A percentile compares a stretch with the other conserved stretches of the same genome.
These are phyloP conservation scores for Entomobrya proxima DNA, from an alignment of 2,888 invertebrate genomes.

Conservation along the genomic window DNA sequence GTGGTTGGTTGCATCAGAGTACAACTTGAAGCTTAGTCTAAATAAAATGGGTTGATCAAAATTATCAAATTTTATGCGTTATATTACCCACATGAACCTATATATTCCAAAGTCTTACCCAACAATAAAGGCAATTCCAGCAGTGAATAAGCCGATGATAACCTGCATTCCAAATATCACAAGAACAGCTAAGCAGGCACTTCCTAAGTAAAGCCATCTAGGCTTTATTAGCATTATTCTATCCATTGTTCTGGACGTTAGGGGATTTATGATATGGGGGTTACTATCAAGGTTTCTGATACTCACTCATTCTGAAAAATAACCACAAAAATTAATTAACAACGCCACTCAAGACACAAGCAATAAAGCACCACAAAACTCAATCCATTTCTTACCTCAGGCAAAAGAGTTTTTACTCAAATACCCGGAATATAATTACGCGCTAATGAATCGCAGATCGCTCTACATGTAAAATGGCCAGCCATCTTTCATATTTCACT, in stretches of 20 bases:
- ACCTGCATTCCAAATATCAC: slow-evolving; percentile 65
- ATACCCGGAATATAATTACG: too few species aligned
- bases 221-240: slow-evolving; percentile 56
- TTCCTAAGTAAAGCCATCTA: slow-evolving; percentile 54
- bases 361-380: too few species aligned
- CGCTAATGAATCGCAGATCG: too few species aligned
- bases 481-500: too few species aligned
- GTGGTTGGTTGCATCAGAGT: slow-evolving; percentile 56
- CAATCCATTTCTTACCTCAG: too few species aligned
- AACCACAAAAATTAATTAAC: not conserved
- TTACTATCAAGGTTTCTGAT: not conserved
- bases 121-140: slow-evolving; percentile 45
- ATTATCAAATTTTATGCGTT: too few species aligned
- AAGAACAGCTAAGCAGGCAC: slow-evolving; percentile 44
- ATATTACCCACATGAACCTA: not conserved
- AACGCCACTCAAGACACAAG: too few species aligned
- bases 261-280: not conserved
- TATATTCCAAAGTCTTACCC: slow-evolving; percentile 58
- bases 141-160: slow-evolving; percentile 62
- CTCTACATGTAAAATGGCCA: too few species aligned
- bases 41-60: slow-evolving; percentile 24
- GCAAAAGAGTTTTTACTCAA: too few species aligned
- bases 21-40: slow-evolving; percentile 66
- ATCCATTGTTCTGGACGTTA: slow-evolving; percentile 25
- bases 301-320: not conserved